phyloP scores from a whole-genome alignment of 2,797 vertebrate species.

The Synaphobranchus kaupii region DNA sequence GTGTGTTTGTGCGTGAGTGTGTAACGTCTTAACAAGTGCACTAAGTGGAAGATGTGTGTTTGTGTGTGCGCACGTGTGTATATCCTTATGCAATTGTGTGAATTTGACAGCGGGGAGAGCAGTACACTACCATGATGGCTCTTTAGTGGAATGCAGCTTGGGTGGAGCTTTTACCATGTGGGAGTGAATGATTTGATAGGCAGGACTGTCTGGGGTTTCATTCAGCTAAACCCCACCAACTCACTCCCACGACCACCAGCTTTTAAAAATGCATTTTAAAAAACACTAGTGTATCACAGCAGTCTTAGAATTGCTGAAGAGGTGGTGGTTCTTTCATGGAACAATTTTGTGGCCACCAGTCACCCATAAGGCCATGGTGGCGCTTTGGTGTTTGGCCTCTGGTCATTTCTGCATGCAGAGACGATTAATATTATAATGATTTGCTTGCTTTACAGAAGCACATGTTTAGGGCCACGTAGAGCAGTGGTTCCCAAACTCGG shows the following conservation, averaged over 20 bases:
- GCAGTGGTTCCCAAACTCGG: no score
- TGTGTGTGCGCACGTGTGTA: background rate
- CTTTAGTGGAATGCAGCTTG: background rate
- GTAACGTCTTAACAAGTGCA: background rate
- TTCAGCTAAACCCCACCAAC: background rate
- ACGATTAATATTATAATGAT: background rate
- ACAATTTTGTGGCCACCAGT: background rate
- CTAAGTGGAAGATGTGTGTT: background rate
- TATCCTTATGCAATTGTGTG: background rate
- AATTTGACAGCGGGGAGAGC: background rate
- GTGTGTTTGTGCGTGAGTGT: background rate
- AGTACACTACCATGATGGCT: background rate
- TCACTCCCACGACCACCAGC: background rate
- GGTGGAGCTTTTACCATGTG: background rate
- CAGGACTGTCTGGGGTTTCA: background rate
- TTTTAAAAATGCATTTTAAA: background rate
- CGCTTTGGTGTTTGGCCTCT: background rate
- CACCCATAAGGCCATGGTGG: background rate
- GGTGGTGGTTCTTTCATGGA: background rate
- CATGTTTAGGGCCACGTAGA: background rate
- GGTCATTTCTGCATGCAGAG: background rate
- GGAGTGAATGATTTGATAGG: background rate
- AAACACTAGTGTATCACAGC: background rate
- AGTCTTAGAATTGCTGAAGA: background rate
- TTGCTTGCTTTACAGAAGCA: background rate